Base-by-base conservation (phyloP, 2,797 vertebrate species). In the Parambassis ranga region DNA sequence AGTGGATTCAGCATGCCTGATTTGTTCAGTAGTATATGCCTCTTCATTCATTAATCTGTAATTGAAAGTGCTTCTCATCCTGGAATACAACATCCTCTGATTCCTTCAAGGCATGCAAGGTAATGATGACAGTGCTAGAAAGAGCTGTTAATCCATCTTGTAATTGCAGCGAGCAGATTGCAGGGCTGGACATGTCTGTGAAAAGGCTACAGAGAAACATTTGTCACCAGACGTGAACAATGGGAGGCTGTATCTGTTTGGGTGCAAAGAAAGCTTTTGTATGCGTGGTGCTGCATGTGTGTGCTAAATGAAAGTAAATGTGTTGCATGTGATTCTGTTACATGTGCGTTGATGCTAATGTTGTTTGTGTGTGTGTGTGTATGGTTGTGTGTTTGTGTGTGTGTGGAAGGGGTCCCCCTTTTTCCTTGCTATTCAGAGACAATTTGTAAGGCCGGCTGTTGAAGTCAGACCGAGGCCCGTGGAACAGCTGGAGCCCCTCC, bases 391-490 rank as follows among this genome's bases (percentile, higher is more conserved):
- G 46, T 20, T 15, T 55, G 30, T 35, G 41, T 38, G 64, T 36
- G 47, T 46, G 23, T 20, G 41, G 55, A 36, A 70, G 77, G 84
- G 93, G 70, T 68, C 90, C 93, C 90, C 90, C 93, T 90, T 93
- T 89, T 93, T 92, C 89, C 91, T 90, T 89, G 91, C 95, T 93
- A 96, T 97, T 98, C 95, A 98, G 93, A 98, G 94, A 95, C 96
- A 98, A 99, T 99, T 99, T 99, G 97, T 98, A 96, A 96, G 94
- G 94, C 93, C 94, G 95, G 94, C 93, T 94, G 95, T 94, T 92
- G 94, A 95, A 95, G 95, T 94, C 95, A 91, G 93, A 93, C 94
- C 93, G 94, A 95, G 96, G 94, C 93, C 92, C 89, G 91, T 89
- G 79, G 95, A 98, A 98, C 98, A 99, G 98, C 98, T 99, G 98